A percentile compares a stretch with the other conserved stretches of the same genome.
These are phyloP conservation scores for Phaonia tiefii DNA, from an alignment of 2,888 invertebrate species.

Conservation along the genomic window DNA sequence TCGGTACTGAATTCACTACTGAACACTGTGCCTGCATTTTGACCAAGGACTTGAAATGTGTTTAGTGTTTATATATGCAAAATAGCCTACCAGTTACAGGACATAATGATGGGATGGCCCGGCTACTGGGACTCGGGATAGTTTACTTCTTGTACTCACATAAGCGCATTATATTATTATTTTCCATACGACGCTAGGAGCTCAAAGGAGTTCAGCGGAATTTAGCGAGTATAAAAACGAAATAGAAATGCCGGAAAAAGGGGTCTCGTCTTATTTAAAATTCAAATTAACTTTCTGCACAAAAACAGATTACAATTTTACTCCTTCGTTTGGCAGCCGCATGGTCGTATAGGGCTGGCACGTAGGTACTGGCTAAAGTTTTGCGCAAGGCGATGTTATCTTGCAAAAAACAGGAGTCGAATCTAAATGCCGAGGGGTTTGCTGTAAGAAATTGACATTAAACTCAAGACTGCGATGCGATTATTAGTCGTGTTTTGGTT, in stretches of 20 bases:
- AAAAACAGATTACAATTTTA: constrained; percentile 17
- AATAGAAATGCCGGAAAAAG: constrained; percentile 38
- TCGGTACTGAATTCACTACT: no score
- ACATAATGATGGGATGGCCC: neutral
- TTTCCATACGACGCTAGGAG: neutral
- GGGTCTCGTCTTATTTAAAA: constrained; percentile 52
- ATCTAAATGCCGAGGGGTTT: no score
- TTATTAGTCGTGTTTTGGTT: no score
- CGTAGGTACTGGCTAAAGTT: no score
- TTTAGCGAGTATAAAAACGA: neutral
- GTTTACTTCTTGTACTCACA: no score
- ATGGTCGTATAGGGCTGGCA: constrained; percentile 26
- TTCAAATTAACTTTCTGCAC: constrained; percentile 52
- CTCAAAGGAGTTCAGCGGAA: neutral
- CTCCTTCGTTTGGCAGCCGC: neutral
- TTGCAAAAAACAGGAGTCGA: no score
- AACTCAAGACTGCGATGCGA: no score
- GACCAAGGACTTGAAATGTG: constrained; percentile 57
- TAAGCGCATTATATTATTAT: constrained; percentile 9
- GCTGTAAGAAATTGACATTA: no score
- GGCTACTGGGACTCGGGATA: no score
- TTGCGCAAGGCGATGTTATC: no score
- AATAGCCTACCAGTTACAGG: constrained; percentile 38
- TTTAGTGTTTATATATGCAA: constrained; percentile 48
- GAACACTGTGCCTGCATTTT: constrained; percentile 48